Evolutionary conservation across 2,888 invertebrate species (phyloP).

Genomic region (Incurvaria masculella): DNA sequence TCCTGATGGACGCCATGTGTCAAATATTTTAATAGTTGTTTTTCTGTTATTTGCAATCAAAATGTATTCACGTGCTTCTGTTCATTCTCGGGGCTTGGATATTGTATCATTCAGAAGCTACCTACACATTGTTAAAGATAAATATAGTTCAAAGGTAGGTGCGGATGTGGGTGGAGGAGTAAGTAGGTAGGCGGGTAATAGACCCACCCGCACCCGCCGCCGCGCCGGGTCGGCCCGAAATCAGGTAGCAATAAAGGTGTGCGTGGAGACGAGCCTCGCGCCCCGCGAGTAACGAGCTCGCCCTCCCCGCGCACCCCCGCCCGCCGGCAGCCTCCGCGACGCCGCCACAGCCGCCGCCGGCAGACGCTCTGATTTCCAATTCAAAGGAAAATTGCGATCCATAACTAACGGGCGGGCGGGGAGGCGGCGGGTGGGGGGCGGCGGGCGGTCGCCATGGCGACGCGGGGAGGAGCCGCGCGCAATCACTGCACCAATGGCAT

Average conservation of each 20-base stretch:
- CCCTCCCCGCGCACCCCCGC: neutral
- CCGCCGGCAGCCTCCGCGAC: neutral
- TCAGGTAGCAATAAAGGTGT: neutral
- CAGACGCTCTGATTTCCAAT: conserved; percentile 57
- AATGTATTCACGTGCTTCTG: too few species aligned
- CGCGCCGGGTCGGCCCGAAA: too few species aligned
- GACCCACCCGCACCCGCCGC: too few species aligned
- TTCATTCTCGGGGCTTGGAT: too few species aligned
- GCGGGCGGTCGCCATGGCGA: conserved; percentile 56
- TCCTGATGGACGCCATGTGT: too few species aligned
- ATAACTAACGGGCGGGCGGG: conserved; percentile 42
- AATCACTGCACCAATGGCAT: conserved; percentile 58
- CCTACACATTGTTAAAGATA: too few species aligned
- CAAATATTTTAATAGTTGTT: too few species aligned
- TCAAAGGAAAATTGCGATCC: conserved; percentile 60
- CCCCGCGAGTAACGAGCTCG: neutral
- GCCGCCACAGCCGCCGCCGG: conserved; percentile 25
- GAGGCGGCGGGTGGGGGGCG: conserved; percentile 19
- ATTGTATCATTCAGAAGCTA: too few species aligned
- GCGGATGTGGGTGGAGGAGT: too few species aligned
- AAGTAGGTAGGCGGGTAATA: too few species aligned
- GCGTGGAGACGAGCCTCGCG: neutral
- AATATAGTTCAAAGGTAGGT: too few species aligned
- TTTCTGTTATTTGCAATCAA: too few species aligned
- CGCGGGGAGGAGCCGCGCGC: conserved; percentile 61